Percentiles rank a stretch among this genome's conserved stretches.
Conservation (phyloP, 1,140 invertebrate genomes). For the Hirudo medicinalis region DNA sequence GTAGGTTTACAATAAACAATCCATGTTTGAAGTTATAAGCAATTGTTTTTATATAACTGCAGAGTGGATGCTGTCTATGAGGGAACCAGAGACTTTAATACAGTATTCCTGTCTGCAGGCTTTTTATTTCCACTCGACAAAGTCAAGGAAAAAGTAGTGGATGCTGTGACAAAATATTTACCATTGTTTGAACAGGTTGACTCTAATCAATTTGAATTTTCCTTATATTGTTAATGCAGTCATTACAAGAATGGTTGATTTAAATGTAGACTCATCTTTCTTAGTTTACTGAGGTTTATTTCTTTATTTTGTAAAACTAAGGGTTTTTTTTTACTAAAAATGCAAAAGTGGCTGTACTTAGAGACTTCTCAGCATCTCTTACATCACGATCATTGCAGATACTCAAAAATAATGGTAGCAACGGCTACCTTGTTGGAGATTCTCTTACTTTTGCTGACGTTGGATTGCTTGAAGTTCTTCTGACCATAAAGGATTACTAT, state of each 20-base stretch:
- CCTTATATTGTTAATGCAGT: no score
- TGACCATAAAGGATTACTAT: conserved; percentile 2
- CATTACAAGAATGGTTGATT: no score
- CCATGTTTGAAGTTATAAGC: background rate
- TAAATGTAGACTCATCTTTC: no score
- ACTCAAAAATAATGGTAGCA: background rate
- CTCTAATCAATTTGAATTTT: no score
- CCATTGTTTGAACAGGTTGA: conserved; percentile 9
- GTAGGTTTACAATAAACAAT: background rate
- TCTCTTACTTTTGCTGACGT: conserved; percentile 6
- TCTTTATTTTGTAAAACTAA: no score
- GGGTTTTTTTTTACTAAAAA: no score
- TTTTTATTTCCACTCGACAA: background rate
- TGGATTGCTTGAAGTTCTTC: conserved; percentile 11
- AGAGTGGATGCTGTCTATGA: conserved; percentile 11
- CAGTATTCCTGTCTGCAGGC: background rate
- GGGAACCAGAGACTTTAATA: conserved; percentile 9
- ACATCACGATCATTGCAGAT: no score
- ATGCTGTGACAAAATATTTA: conserved; percentile 1
- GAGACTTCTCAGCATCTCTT: no score
- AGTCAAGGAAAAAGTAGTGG: background rate
- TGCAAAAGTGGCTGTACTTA: no score
- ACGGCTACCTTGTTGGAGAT: background rate
- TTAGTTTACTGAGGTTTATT: no score
- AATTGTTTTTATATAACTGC: background rate